Evolutionary conservation across 2,888 invertebrate genomes (phyloP).

Genomic region (Caradrina kadenii): DNA sequence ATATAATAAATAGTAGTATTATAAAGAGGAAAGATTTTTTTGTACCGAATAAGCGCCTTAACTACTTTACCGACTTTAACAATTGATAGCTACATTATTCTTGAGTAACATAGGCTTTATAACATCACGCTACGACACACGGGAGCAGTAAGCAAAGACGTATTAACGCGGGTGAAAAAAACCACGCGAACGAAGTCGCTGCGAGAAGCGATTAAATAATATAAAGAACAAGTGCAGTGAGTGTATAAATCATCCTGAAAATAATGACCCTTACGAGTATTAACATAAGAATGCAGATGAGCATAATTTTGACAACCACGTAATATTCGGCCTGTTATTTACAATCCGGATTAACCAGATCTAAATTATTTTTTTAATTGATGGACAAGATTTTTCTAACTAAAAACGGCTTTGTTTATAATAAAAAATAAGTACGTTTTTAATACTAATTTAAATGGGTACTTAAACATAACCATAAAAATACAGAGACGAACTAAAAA

Average conservation of each 20-base stretch:
- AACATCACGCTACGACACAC: too few species aligned
- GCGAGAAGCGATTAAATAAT: too few species aligned
- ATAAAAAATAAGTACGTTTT: neutral
- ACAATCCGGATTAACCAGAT: neutral
- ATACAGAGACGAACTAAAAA: neutral
- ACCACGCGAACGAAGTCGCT: too few species aligned
- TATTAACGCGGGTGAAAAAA: too few species aligned
- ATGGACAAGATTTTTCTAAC: neutral
- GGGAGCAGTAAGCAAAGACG: too few species aligned
- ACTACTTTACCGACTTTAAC: too few species aligned
- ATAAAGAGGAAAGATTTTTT: too few species aligned
- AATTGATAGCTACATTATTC: too few species aligned
- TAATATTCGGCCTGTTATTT: neutral
- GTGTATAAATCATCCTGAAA: neutral
- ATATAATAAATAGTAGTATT: too few species aligned
- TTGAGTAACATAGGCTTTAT: too few species aligned
- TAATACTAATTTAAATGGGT: neutral
- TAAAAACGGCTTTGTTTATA: neutral
- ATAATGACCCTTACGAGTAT: neutral
- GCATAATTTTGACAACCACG: neutral
- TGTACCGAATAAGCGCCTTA: too few species aligned
- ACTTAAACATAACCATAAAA: neutral
- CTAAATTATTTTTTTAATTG: neutral
- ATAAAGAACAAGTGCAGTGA: neutral
- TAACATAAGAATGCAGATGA: constrained; percentile 9